These are phyloP conservation scores for Hecatera dysodea DNA, from an alignment of 2,888 invertebrate species.

Conservation along the genomic window DNA sequence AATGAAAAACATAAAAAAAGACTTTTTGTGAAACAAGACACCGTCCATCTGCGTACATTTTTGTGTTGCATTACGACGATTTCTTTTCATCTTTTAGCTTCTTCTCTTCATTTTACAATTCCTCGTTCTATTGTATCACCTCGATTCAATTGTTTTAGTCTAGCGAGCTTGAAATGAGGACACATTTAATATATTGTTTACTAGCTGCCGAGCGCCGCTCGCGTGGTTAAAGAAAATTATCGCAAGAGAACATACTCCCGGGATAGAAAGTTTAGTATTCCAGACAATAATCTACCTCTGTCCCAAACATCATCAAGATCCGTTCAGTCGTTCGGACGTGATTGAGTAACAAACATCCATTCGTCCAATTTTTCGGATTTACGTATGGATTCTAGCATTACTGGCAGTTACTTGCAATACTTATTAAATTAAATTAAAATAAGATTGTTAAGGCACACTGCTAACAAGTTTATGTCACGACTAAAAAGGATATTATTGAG, in stretches of 20 bases:
- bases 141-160: conserved; percentile 49
- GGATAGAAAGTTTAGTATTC: too few relatives aligned
- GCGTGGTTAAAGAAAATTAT: too few relatives aligned
- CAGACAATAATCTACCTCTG: too few relatives aligned
- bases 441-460: conserved; percentile 8
- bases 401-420: neutral
- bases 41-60: conserved; percentile 57
- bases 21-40: conserved; percentile 54
- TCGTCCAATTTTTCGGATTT: too few relatives aligned
- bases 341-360: too few relatives aligned
- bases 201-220: too few relatives aligned
- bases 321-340: too few relatives aligned
- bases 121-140: conserved; percentile 42
- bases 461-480: conserved; percentile 22
- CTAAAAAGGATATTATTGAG: conserved; percentile 30
- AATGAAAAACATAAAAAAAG: conserved; percentile 42
- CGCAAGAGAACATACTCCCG: too few relatives aligned
- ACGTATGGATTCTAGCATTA: conserved; percentile 16
- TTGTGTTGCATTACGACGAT: conserved; percentile 49
- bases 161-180: conserved; percentile 19
- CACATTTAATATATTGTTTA: conserved; percentile 10
- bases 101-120: conserved; percentile 48
- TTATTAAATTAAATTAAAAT: conserved; percentile 17
- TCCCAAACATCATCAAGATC: too few relatives aligned
- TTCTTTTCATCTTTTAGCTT: conserved; percentile 42